Conservation (phyloP, 1,140 invertebrate genomes). For the Solenopsis invicta region DNA sequence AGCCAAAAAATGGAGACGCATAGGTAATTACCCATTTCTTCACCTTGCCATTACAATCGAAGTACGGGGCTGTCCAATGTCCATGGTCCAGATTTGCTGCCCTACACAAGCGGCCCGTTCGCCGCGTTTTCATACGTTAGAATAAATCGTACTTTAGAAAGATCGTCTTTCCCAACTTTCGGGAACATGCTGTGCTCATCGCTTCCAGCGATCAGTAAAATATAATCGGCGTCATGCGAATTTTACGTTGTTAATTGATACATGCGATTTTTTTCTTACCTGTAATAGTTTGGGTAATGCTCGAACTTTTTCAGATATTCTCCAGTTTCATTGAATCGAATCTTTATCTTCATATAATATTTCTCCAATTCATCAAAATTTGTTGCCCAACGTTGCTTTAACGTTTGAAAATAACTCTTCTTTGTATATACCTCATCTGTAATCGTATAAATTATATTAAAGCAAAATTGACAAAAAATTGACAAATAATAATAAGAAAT, state of each 20-base stretch:
- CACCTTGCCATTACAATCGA: slow-evolving; percentile 96
- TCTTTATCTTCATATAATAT: slow-evolving; percentile 96
- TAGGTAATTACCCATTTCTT: slow-evolving; percentile 98
- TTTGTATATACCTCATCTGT: slow-evolving; percentile 93
- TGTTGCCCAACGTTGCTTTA: slow-evolving; percentile 97
- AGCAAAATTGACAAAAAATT: background rate
- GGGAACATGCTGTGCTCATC: background rate
- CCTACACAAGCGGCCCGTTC: slow-evolving; percentile 82
- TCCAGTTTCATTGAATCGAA: slow-evolving; percentile 95
- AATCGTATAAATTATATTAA: slow-evolving; percentile 69
- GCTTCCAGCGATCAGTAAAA: slow-evolving; percentile 26
- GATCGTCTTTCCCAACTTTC: slow-evolving; percentile 10
- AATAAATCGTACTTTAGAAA: slow-evolving; percentile 81
- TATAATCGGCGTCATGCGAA: background rate
- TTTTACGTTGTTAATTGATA: slow-evolving; percentile 27
- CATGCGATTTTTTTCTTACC: slow-evolving; percentile 80
- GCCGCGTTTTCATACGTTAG: slow-evolving; percentile 80
- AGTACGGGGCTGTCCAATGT: slow-evolving; percentile 97
- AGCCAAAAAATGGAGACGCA: slow-evolving; percentile 98
- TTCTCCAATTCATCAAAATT: slow-evolving; percentile 97
- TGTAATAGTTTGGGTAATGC: slow-evolving; percentile 96
- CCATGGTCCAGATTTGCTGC: slow-evolving; percentile 96
- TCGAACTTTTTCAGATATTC: slow-evolving; percentile 94
- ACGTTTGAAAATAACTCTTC: slow-evolving; percentile 94
- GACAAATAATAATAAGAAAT: slow-evolving; percentile 59